These are phyloP conservation scores for Gnatocerus cornutus DNA, from an alignment of 2,888 invertebrate species.

Conservation along the genomic window DNA sequence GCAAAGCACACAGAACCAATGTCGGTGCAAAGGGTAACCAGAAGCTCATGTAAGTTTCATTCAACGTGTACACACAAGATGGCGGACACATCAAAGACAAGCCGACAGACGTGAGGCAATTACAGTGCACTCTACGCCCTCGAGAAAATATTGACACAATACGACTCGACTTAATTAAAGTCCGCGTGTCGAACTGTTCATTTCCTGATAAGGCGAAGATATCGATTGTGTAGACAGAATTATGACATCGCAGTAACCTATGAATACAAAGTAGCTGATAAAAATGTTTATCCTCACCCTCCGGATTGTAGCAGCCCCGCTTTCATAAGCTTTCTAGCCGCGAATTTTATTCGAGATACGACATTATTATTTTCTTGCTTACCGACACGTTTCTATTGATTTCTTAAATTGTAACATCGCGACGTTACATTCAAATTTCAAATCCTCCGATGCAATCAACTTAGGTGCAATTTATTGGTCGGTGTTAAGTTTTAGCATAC, in stretches of 20 bases:
- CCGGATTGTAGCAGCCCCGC: conserved; percentile 56
- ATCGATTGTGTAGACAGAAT: conserved; percentile 69
- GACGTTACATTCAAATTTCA: conserved; percentile 24
- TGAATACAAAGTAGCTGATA: conserved; percentile 72
- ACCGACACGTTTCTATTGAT: conserved; percentile 59
- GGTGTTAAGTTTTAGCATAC: conserved; percentile 51
- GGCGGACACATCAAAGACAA: conserved; percentile 70
- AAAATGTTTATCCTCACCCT: conserved; percentile 69
- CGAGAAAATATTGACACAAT: conserved; percentile 60
- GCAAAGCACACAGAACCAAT: conserved; percentile 59
- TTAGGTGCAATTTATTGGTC: conserved; percentile 46
- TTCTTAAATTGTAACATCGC: conserved; percentile 58
- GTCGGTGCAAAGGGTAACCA: conserved; percentile 64
- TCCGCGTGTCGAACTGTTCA: conserved; percentile 69
- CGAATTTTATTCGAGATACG: conserved; percentile 64
- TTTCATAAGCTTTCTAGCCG: conserved; percentile 64
- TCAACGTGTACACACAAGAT: conserved; percentile 68
- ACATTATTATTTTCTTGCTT: conserved; percentile 61
- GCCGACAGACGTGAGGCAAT: conserved; percentile 68
- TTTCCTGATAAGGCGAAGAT: conserved; percentile 68
- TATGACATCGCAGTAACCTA: conserved; percentile 70
- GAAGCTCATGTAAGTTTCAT: conserved; percentile 71
- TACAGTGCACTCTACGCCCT: conserved; percentile 62
- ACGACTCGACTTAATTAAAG: conserved; percentile 59
- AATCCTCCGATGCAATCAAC: conserved; percentile 35